Evolutionary conservation across 2,113 vertebrate species (phyloP), one percentile per base, ranked within the genome.

Genomic region (Melanostigma gelatinosum): DNA sequence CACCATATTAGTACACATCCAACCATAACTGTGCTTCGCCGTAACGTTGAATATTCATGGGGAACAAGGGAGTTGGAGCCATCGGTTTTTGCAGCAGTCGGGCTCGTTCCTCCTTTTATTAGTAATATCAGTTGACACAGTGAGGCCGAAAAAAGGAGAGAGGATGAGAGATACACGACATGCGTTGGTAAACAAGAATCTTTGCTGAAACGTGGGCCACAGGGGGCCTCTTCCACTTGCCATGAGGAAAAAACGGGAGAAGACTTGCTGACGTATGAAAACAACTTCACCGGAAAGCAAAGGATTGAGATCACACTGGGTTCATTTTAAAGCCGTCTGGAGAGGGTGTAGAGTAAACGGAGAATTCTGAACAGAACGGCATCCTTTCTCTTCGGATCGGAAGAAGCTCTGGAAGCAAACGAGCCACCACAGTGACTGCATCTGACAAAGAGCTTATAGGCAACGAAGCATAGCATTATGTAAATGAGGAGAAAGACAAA

Each of bases 271-370:
- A 69, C 76, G 72, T 55, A 74, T 80, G 80, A 85, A 88, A 79
- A 80, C 64, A 70, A 77, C 75, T 57, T 73, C 11, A 54, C 70
- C 1, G 2, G 27, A 73, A 84, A 75, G 82, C 29, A 65, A 44
- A 79, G 70, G 55, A 76, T 12, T 65, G 60, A 74, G 75, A 87
- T 77, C 81, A 82, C 82, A 80, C 58, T 58, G 72, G 70, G 86
- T 82, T 91, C 79, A 90, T 88, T 86, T 84, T 63, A 40, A n/a
- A 75, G 76, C 78, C n/a, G 12, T 20, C 5, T 24, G 85, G 74
- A 73, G 11, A 65, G 9, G 58, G 60, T 12, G 12, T 12, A 87
- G 64, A 82, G 44, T 63, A 84, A 85, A 85, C 18, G 82, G 66
- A 86, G 58, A 29, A 84, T 80, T 83, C 36, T 34, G 40, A 78